Base-by-base conservation (phyloP, 2,113 vertebrate genomes). In the Neogobius melanostomus region DNA sequence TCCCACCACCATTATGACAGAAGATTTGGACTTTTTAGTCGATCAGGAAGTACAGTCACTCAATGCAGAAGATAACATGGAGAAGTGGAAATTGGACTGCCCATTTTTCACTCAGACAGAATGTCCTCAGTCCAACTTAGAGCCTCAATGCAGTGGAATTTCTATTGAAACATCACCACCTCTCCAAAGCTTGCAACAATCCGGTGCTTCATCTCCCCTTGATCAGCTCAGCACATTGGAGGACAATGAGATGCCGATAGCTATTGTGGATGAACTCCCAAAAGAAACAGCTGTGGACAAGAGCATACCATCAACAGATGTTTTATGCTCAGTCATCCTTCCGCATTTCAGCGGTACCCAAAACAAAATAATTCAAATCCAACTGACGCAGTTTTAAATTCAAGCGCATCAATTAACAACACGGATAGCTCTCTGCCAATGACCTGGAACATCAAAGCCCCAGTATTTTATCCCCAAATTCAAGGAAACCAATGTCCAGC, bases 371-470 rank as follows among this genome's bases (percentile, higher is more conserved):
- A 66, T 0, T 57, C 63, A 3, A 28, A 64, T 1, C 16, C 63
- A 1, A 65, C 59, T 17, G 84, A 85, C 28, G 65, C 76, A 0
- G 76, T 77, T 69, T 71, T 86, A 17, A 87, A 86, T 71, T 46
- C 15, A 42, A 71, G 43, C 17, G 11, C 1, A 6, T 52, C 46
- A 9, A 71, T 56, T 36, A 51, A 16, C 50, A 68, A 76, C 69
- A 76, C 1, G 14, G 61, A 68, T 63, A 72, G 9, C 66, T 77
- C 77, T 87, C 1, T 83, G 45, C 8, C 73, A 79, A 0, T 79
- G 54, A 0, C 52, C 78, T 97, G 95, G 96, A 98, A 97, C 85
- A 79, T 91, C 60, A 74, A 92, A 79, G 93, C 95, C 69, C 90
- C 94, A 0, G 79, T 71, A 4, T 97, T 98, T 89, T 89, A 89